Percentiles rank a stretch among this genome's conserved stretches.
phyloP scores from a whole-genome alignment of 2,888 invertebrate genomes.

The Gerosis bhagava region DNA sequence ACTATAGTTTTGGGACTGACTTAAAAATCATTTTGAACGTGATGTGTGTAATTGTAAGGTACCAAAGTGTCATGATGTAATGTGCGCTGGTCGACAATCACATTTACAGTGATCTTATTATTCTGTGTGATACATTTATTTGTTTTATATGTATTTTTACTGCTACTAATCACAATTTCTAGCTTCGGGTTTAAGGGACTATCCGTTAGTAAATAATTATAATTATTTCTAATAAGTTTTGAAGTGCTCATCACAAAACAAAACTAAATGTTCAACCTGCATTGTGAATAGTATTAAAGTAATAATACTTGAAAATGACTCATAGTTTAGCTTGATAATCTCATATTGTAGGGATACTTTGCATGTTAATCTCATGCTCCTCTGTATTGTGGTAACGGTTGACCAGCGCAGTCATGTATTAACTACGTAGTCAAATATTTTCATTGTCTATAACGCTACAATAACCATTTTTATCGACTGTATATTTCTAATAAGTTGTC shows the following conservation, averaged over 20 bases:
- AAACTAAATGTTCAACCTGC: no score
- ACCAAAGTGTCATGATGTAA: constrained; percentile 21
- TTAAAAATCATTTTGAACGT: constrained; percentile 34
- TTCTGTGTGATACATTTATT: constrained; percentile 19
- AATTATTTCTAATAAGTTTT: not conserved
- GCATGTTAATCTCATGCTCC: no score
- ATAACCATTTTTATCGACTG: constrained; percentile 3
- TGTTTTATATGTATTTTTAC: no score
- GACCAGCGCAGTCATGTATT: constrained; percentile 21
- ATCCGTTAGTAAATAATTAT: not conserved
- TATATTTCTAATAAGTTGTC: constrained; percentile 22
- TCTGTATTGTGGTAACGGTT: no score
- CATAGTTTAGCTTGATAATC: no score
- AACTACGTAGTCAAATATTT: no score
- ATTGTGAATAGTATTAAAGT: no score
- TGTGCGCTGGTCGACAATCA: not conserved
- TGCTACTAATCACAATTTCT: no score
- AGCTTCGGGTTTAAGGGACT: no score
- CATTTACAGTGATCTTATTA: not conserved
- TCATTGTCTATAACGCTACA: constrained; percentile 9
- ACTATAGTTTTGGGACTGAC: no score
- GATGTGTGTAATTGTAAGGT: constrained; percentile 27
- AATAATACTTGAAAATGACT: no score
- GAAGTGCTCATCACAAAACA: no score
- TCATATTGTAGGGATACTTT: not conserved